Base-by-base conservation (phyloP, 2,113 vertebrate genomes). In the Macheiramphus alcinus region DNA sequence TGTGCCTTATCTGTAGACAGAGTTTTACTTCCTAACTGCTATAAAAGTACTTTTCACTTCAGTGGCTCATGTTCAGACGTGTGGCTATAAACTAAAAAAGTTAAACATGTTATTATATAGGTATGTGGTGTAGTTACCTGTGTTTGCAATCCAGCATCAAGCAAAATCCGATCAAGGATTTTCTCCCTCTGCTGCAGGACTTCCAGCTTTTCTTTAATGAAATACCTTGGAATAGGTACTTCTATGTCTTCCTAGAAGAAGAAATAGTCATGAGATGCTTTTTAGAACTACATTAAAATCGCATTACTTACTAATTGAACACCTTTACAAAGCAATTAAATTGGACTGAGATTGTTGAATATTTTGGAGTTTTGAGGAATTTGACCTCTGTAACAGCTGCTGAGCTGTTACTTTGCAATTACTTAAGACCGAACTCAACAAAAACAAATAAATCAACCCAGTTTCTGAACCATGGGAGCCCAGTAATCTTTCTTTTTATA, bases 181-280 rank as follows among this genome's bases (percentile, higher is more conserved):
- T 94, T 97, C 88, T 99, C 98, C 79, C 99, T 98, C 92, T 96
- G 97, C 89, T 96, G 98, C 84, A 99, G 86, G 6, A 92, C 96
- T 70, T 98, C 97, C 50, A 98, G 61, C 40, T 98, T 98, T 88
- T 99, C 99, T 76, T 98, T 98, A 87, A 99, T 27, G 86, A 99
- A 99, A 66, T 99, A 99, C 42, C 74, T 98, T 56, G 99, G 99
- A 48, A 99, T 98, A 78, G 99, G 99, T 65, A 99, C 97, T 81
- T 99, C 99, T 84, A 98, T 74, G n/a, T 98, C 98, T 94, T 99
- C 97, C 99, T 99, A 48, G 29, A 63, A 36, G 59, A 90, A 94
- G 45, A 88, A 92, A 93, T 9, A 71, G 34, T 27, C 17, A 73
- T 0, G 4, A 53, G 25, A 73, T 68, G 18, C 32, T 85, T 94